Percentiles rank a stretch among this genome's conserved stretches.
Evolutionary conservation across 1,140 invertebrate species (phyloP).

Genomic region (Pentalonia nigronervosa): DNA sequence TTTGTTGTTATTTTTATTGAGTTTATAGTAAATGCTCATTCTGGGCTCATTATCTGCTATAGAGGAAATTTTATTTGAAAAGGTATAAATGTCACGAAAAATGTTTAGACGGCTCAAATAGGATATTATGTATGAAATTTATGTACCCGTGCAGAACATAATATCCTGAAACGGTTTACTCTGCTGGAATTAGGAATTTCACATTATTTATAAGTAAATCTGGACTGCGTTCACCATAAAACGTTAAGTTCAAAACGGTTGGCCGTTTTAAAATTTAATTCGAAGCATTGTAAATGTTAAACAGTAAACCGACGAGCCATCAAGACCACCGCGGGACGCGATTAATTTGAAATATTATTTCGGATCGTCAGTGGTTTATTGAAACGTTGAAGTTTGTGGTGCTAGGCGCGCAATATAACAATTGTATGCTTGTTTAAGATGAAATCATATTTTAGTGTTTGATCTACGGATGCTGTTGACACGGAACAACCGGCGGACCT

Average conservation of each 20-base stretch:
- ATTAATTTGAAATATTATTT: neutral
- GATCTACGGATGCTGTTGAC: neutral
- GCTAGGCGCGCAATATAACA: neutral
- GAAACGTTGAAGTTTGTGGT: neutral
- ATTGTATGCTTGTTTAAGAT: neutral
- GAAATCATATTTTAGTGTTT: neutral
- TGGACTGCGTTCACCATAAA: neutral
- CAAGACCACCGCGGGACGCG: neutral
- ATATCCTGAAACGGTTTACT: neutral
- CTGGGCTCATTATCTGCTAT: neutral
- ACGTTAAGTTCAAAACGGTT: neutral
- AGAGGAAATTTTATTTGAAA: neutral
- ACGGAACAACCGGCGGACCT: neutral
- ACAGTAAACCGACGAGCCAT: neutral
- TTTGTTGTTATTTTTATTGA: neutral
- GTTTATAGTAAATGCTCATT: neutral
- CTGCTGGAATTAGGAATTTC: neutral
- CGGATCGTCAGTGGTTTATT: neutral
- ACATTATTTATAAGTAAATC: neutral
- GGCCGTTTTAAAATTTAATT: neutral
- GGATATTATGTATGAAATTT: constrained; percentile 5
- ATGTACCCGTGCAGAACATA: constrained; percentile 4
- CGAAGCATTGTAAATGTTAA: neutral
- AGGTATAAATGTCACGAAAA: neutral
- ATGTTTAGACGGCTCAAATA: neutral